These are phyloP conservation scores for Pseudorectes ferrugineus DNA, from an alignment of 2,113 vertebrate species.

Conservation along the genomic window DNA sequence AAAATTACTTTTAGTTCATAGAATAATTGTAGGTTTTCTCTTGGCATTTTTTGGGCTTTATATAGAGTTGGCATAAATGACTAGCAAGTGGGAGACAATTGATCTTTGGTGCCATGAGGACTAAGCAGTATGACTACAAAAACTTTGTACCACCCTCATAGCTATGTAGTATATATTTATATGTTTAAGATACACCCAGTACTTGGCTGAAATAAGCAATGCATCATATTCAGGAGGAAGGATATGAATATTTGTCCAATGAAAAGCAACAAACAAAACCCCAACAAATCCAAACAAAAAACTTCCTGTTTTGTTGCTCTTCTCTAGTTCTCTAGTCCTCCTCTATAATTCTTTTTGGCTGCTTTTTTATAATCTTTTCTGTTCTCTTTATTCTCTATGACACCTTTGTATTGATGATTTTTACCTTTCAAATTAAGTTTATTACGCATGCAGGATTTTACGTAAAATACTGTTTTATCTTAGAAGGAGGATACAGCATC, in stretches of 20 bases:
- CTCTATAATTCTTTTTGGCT: not conserved
- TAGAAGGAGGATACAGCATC: not conserved
- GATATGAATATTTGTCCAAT: not conserved
- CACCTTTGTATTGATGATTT: not conserved
- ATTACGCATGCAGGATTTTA: not conserved
- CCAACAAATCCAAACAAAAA: not conserved
- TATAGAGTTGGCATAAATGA: not conserved
- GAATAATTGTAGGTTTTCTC: not conserved
- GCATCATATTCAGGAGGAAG: not conserved
- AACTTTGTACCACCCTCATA: not conserved
- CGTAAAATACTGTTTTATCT: not conserved
- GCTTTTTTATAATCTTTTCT: not conserved
- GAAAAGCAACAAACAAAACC: not conserved
- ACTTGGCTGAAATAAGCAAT: not conserved
- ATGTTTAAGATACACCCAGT: not conserved
- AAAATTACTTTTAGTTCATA: not conserved
- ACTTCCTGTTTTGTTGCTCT: not conserved
- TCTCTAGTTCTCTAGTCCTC: not conserved
- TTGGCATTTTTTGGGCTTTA: not conserved
- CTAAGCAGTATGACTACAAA: not conserved
- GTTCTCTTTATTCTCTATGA: not conserved
- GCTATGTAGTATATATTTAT: not conserved
- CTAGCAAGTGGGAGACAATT: not conserved
- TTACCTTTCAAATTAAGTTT: not conserved
- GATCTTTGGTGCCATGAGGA: not conserved